These are phyloP conservation scores for Ceratitis capitata DNA, from an alignment of 1,140 invertebrate genomes.

Conservation along the genomic window DNA sequence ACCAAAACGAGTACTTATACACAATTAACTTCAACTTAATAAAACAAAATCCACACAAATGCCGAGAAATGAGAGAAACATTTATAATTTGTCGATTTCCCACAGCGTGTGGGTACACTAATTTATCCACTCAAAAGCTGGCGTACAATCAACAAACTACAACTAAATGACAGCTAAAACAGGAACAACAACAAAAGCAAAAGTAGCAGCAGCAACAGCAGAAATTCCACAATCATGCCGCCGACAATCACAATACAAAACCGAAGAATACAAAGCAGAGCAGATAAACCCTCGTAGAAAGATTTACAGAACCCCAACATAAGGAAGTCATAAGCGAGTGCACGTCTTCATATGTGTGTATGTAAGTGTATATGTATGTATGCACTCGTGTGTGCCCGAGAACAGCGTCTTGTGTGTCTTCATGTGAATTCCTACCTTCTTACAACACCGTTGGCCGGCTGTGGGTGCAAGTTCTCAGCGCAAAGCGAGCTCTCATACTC, in stretches of 20 bases:
- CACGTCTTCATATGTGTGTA: background rate
- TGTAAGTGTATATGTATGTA: background rate
- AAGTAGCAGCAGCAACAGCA: too few species aligned
- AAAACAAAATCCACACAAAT: conserved; percentile 22
- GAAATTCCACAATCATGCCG: conserved; percentile 17
- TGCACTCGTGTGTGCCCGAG: too few species aligned
- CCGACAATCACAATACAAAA: background rate
- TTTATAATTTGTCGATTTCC: conserved; percentile 36
- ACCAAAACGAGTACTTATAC: background rate
- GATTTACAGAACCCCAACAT: background rate
- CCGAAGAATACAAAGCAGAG: too few species aligned
- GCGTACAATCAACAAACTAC: background rate
- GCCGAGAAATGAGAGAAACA: background rate
- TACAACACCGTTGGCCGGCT: background rate
- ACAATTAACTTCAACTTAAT: conserved; percentile 29
- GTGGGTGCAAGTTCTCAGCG: background rate
- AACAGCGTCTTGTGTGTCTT: background rate
- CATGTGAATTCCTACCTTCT: background rate
- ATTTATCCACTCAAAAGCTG: conserved; percentile 11
- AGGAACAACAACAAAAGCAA: background rate
- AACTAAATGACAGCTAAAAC: background rate
- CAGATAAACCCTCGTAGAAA: background rate
- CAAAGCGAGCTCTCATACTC: too few species aligned
- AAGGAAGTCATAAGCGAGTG: background rate
- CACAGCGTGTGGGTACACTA: conserved; percentile 33